Conservation (phyloP, 2,113 vertebrate genomes). For the Dasypus novemcinctus region DNA sequence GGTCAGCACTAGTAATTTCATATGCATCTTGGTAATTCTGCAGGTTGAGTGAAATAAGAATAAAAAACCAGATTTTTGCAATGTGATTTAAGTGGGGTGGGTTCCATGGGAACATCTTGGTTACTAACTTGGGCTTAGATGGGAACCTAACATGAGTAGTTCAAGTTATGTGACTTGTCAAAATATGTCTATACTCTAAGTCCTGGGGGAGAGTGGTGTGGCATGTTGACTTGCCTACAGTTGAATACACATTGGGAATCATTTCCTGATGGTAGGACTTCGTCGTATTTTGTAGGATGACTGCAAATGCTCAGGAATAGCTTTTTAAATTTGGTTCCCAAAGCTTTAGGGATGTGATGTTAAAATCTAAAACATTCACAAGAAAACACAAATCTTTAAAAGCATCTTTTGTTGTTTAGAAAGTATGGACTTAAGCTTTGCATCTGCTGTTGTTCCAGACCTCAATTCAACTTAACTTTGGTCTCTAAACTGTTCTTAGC, state of each 20-base stretch:
- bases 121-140: constrained; percentile 70
- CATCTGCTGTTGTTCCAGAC: constrained; percentile 64
- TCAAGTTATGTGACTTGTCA: constrained; percentile 71
- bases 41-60: constrained; percentile 48
- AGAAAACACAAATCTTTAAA: constrained; percentile 60
- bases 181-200: constrained; percentile 71
- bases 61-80: constrained; percentile 48
- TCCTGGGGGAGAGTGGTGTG: constrained; percentile 69
- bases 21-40: constrained; percentile 61
- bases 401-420: constrained; percentile 55
- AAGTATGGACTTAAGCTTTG: constrained; percentile 49
- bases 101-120: constrained; percentile 67
- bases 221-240: constrained; percentile 74
- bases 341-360: constrained; percentile 68
- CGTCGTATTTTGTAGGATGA: constrained; percentile 73
- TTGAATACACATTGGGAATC: constrained; percentile 72
- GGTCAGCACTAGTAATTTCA: constrained; percentile 76
- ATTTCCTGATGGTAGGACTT: constrained; percentile 60
- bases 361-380: constrained; percentile 59
- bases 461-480: constrained; percentile 64
- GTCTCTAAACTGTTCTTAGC: constrained; percentile 73
- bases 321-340: constrained; percentile 73
- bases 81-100: constrained; percentile 58
- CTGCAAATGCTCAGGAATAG: constrained; percentile 68
- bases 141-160: constrained; percentile 69